phyloP scores from a whole-genome alignment of 23 tunicate genomes.

The Corella eumyota region DNA sequence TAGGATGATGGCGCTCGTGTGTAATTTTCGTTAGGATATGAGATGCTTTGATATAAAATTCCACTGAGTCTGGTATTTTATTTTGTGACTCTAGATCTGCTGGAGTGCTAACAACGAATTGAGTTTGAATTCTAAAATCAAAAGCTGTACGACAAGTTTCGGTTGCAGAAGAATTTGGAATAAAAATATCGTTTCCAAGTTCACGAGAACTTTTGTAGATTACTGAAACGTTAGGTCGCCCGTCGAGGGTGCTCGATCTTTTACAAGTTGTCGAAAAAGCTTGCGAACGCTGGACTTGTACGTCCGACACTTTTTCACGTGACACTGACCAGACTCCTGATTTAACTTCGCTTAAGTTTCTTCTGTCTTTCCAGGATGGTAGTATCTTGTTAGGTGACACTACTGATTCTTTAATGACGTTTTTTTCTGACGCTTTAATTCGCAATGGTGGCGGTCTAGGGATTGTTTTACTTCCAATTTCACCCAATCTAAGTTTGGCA shows the following conservation, averaged over 20 bases:
- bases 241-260: conserved; percentile 30
- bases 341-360: conserved; percentile 31
- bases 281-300: not conserved
- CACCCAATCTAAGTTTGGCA: conserved; percentile 12
- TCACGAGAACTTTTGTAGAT: conserved; percentile 12
- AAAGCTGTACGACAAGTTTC: conserved; percentile 38
- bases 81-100: conserved; percentile 10
- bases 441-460: conserved; percentile 43
- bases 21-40: conserved; percentile 30
- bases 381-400: not conserved
- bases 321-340: conserved; percentile 54
- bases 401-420: conserved; percentile 4
- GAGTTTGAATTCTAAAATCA: conserved; percentile 72
- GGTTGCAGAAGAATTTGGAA: conserved; percentile 3
- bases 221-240: conserved; percentile 26
- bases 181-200: not conserved
- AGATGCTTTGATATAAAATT: conserved; percentile 23
- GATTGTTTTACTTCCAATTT: conserved; percentile 9
- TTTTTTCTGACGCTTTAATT: conserved; percentile 6
- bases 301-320: conserved; percentile 44
- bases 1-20: conserved; percentile 30
- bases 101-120: conserved; percentile 41
- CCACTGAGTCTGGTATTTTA: conserved; percentile 2
- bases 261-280: conserved; percentile 31
- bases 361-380: conserved; percentile 29